Percentiles rank a stretch among this genome's conserved stretches.
Conservation (phyloP, 2,888 invertebrate genomes). For the Mimachlamys varia region DNA sequence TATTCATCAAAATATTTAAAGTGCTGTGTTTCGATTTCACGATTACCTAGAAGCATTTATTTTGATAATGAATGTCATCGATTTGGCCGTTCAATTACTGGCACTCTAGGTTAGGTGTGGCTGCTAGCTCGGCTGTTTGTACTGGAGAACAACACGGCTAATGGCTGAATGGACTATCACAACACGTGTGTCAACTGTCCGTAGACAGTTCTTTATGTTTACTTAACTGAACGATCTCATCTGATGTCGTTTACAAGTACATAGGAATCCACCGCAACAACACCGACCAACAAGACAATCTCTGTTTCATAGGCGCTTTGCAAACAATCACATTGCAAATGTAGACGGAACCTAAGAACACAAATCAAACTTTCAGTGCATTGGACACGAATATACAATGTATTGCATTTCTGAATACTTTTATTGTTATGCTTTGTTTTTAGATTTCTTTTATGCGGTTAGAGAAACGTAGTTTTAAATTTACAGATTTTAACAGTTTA, state of each 20-base stretch:
- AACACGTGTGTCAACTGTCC: neutral
- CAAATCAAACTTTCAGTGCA: neutral
- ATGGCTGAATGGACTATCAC: neutral
- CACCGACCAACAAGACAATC: neutral
- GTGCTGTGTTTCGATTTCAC: neutral
- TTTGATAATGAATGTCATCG: neutral
- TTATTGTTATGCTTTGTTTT: too few relatives aligned
- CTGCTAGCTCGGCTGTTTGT: neutral
- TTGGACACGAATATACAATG: neutral
- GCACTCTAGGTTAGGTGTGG: neutral
- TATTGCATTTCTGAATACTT: neutral
- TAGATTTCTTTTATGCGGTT: too few relatives aligned
- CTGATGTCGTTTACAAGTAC: conserved; percentile 15
- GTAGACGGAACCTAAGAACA: neutral
- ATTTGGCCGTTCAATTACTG: neutral
- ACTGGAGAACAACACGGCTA: neutral
- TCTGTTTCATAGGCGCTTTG: neutral
- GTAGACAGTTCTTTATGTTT: neutral
- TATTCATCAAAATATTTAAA: too few relatives aligned
- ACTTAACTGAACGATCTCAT: conserved; percentile 31
- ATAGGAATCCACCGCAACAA: neutral
- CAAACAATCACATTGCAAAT: neutral
- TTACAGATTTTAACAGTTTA: too few relatives aligned
- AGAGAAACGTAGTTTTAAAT: too few relatives aligned
- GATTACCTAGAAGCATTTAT: neutral